Evolutionary conservation across 2,888 invertebrate species (phyloP).

Genomic region (Eupithecia subfuscata): DNA sequence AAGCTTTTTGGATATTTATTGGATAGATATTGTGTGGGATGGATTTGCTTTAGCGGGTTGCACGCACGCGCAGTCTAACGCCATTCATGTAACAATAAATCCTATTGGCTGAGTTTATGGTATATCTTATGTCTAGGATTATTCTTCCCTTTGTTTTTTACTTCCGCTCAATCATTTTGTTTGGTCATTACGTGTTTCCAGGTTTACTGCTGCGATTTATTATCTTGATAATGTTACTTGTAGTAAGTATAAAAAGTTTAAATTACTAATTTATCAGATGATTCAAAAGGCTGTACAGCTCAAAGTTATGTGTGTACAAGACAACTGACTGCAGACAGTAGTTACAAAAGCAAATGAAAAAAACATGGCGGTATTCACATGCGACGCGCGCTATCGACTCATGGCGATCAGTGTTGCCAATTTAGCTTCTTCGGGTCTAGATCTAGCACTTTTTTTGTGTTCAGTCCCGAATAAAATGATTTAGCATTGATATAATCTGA

Average conservation of each 20-base stretch:
- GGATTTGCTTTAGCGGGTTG: slow-evolving; percentile 70
- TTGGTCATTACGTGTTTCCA: not conserved
- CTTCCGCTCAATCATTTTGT: not conserved
- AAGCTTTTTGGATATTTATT: slow-evolving; percentile 84
- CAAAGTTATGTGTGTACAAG: slow-evolving; percentile 15
- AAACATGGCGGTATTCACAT: slow-evolving; percentile 52
- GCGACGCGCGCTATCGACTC: slow-evolving; percentile 62
- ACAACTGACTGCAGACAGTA: slow-evolving; percentile 29
- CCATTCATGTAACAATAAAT: slow-evolving; percentile 53
- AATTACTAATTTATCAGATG: slow-evolving; percentile 23
- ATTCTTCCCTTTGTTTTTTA: slow-evolving; percentile 11
- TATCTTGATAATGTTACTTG: not conserved
- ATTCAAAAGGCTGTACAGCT: not conserved
- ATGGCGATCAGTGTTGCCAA: slow-evolving; percentile 52
- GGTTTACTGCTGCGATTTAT: not conserved
- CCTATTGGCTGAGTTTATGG: slow-evolving; percentile 46
- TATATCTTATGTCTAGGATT: slow-evolving; percentile 21
- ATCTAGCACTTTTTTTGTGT: not conserved
- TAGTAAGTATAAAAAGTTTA: not conserved
- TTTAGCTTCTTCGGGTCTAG: not conserved
- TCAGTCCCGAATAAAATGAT: not conserved
- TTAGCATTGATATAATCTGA: not conserved
- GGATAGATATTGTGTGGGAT: slow-evolving; percentile 82
- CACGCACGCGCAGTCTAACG: slow-evolving; percentile 57
- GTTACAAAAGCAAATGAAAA: slow-evolving; percentile 46